A percentile compares a stretch with the other conserved stretches of the same genome.
These are phyloP conservation scores for Sebastes hopkinsi DNA, from an alignment of 2,797 vertebrate species.

Conservation along the genomic window DNA sequence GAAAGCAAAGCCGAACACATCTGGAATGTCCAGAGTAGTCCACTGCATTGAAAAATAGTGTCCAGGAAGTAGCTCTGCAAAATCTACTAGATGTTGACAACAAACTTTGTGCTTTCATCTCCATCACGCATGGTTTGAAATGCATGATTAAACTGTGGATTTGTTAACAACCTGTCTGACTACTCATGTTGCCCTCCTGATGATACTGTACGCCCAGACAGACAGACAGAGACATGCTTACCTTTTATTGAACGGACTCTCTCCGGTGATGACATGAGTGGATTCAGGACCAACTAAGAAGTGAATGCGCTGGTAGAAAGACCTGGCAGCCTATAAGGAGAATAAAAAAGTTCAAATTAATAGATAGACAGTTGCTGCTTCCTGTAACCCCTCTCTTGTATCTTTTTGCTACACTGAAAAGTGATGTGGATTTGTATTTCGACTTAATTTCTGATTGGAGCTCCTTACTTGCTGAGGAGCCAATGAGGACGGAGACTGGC, in stretches of 20 bases:
- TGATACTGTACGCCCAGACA: neutral
- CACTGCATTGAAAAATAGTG: neutral
- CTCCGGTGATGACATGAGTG: conserved; percentile 91
- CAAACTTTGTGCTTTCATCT: too few relatives aligned
- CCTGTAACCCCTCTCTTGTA: neutral
- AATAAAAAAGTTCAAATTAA: neutral
- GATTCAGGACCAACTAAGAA: conserved; percentile 93
- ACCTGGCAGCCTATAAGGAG: conserved; percentile 85
- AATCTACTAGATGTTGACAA: neutral
- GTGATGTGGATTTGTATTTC: neutral
- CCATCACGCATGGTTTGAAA: too few relatives aligned
- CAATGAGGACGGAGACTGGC: conserved; percentile 87
- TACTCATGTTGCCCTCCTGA: neutral
- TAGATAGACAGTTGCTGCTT: neutral
- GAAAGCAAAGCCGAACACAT: neutral
- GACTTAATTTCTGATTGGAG: neutral
- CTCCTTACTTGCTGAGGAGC: conserved; percentile 86
- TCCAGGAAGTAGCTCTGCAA: neutral
- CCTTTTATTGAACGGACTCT: conserved; percentile 97
- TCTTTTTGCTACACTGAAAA: neutral
- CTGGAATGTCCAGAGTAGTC: neutral
- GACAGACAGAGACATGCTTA: conserved; percentile 54
- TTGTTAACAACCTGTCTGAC: too few relatives aligned
- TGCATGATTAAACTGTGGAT: too few relatives aligned
- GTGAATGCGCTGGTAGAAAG: conserved; percentile 95